Conservation (phyloP, 2,888 invertebrate genomes). For the Drosophila formosana region DNA sequence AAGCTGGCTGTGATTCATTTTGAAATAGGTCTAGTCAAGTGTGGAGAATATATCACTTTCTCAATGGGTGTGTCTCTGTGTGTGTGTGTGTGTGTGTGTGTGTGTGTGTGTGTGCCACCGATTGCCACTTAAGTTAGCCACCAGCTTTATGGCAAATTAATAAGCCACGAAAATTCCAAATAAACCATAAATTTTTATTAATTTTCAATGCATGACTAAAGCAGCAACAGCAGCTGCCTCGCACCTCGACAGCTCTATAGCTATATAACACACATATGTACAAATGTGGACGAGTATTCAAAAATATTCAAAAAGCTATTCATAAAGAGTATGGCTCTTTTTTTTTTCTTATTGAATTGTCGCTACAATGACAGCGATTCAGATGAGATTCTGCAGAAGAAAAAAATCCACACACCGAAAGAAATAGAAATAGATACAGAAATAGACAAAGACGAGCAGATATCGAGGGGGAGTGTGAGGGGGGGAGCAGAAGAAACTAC, state of each 20-base stretch:
- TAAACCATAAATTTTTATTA: conserved; percentile 80
- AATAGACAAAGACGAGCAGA: not conserved
- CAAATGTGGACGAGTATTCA: conserved; percentile 6
- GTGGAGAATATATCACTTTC: conserved; percentile 23
- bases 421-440: conserved; percentile 11
- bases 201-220: conserved; percentile 65
- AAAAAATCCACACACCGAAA: conserved; percentile 13
- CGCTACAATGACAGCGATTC: conserved; percentile 69
- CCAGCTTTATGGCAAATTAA: conserved; percentile 76
- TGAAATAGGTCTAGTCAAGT: conserved; percentile 1
- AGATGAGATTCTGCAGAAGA: conserved; percentile 52
- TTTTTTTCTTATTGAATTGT: conserved; percentile 55
- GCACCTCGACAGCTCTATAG: conserved; percentile 12
- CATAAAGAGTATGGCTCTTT: conserved; percentile 27
- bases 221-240: conserved; percentile 16
- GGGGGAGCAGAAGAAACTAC: conserved; percentile 38
- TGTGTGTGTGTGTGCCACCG: conserved; percentile 50
- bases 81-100: conserved; percentile 32
- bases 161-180: conserved; percentile 69
- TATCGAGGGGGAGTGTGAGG: not conserved
- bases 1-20: conserved; percentile 30
- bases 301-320: conserved; percentile 48
- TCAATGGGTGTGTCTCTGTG: conserved; percentile 35
- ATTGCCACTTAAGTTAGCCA: conserved; percentile 63
- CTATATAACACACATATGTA: not conserved